Conservation (phyloP, 2,113 vertebrate species). For the Hassar affinis region DNA sequence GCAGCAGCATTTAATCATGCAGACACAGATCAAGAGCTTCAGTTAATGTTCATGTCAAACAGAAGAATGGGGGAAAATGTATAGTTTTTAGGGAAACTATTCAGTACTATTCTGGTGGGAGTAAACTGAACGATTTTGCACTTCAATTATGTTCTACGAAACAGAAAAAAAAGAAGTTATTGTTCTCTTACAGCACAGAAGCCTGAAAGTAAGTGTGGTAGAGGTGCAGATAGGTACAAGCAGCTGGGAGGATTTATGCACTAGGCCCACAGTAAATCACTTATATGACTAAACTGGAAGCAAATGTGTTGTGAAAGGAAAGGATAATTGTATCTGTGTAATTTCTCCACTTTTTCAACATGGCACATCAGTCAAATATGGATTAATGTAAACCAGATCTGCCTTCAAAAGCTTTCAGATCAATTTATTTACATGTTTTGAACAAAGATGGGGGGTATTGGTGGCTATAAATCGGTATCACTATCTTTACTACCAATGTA, state of each 20-base stretch:
- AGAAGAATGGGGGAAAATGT: not conserved
- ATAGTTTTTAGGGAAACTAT: not conserved
- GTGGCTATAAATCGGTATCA: not conserved
- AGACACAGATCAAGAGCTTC: not conserved
- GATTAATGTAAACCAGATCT: not conserved
- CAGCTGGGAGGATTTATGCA: not conserved
- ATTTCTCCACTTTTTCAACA: not conserved
- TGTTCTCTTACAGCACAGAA: not conserved
- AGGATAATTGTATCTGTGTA: not conserved
- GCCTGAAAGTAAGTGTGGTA: not conserved
- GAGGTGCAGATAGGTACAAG: not conserved
- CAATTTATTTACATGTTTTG: not conserved
- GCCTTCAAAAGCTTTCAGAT: not conserved
- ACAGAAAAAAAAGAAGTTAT: not conserved
- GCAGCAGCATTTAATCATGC: not conserved
- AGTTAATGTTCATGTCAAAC: not conserved
- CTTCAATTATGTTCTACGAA: not conserved
- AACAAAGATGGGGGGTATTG: not conserved
- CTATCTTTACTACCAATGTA: not conserved
- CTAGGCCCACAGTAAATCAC: not conserved
- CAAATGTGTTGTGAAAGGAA: not conserved
- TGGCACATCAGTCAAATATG: not conserved
- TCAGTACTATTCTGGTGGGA: not conserved
- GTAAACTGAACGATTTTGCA: not conserved
- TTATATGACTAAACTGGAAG: not conserved